A percentile compares a stretch with the other conserved stretches of the same genome.
These are phyloP conservation scores for Steromphala cineraria DNA, from an alignment of 2,888 invertebrate genomes.

Conservation along the genomic window DNA sequence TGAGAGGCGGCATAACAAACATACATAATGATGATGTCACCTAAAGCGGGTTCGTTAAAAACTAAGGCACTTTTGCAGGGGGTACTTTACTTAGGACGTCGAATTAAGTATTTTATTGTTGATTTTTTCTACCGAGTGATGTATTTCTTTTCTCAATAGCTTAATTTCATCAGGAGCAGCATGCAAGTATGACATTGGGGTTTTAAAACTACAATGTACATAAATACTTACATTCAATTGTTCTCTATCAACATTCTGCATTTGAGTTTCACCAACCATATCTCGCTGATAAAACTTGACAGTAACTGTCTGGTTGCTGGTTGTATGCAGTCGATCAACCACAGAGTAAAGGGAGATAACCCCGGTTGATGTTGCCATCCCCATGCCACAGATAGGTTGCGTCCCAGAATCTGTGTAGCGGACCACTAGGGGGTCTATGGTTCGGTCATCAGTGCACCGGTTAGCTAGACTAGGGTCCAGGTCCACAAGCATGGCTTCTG, in stretches of 20 bases:
- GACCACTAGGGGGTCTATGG: background rate
- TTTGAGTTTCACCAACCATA: background rate
- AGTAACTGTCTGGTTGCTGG: background rate
- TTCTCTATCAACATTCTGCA: background rate
- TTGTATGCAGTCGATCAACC: background rate
- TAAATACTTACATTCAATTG: background rate
- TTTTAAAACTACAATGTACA: too few species aligned
- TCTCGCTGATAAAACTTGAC: conserved; percentile 1
- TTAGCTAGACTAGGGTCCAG: background rate
- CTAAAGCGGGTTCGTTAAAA: too few species aligned
- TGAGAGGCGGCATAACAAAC: too few species aligned
- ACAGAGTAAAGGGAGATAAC: background rate
- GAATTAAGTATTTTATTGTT: too few species aligned
- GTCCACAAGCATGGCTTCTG: conserved; percentile 28
- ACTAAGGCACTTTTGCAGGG: too few species aligned
- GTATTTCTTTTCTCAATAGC: too few species aligned
- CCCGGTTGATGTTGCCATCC: background rate
- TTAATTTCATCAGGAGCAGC: too few species aligned
- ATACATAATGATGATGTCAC: too few species aligned
- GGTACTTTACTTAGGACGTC: too few species aligned
- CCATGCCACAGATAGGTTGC: background rate
- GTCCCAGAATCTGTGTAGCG: background rate
- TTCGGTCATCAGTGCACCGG: background rate
- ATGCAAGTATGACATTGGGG: too few species aligned
- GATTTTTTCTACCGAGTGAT: too few species aligned